Percentiles rank a stretch among this genome's conserved stretches.
Evolutionary conservation across 2,113 vertebrate species (phyloP).

Genomic region (Neolamprologus falcicula): DNA sequence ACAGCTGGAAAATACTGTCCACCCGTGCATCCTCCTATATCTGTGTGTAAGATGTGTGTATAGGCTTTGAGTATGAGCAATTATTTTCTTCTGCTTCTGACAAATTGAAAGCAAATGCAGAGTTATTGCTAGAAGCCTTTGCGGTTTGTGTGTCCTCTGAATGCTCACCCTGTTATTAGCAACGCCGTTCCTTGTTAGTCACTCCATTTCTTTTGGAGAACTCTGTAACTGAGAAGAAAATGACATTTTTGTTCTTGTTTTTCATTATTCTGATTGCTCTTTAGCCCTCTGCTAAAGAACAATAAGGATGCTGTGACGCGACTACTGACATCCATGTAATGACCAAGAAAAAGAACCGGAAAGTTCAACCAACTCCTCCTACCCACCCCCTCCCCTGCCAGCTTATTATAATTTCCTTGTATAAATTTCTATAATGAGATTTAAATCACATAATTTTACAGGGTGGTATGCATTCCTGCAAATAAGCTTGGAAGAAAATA

Average conservation of each 20-base stretch:
- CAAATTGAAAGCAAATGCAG: slow-evolving; percentile 30
- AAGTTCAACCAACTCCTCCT: neutral
- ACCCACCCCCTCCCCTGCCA: neutral
- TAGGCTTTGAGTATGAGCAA: neutral
- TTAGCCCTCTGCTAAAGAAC: neutral
- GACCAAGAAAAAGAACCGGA: neutral
- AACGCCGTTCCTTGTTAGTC: slow-evolving; percentile 15
- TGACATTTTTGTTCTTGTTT: neutral
- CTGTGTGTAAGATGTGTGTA: neutral
- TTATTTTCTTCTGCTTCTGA: slow-evolving; percentile 17
- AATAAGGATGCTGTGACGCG: neutral
- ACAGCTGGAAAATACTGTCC: neutral
- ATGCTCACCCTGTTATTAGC: slow-evolving; percentile 12
- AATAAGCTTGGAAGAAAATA: neutral
- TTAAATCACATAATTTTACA: neutral
- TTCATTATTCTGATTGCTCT: neutral
- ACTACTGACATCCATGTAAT: neutral
- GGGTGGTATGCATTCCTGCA: neutral
- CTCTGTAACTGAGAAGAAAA: neutral
- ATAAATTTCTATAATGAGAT: neutral
- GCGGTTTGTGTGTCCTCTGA: slow-evolving; percentile 1
- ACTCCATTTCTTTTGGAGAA: neutral
- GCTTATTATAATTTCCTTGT: neutral
- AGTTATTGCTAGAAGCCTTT: neutral
- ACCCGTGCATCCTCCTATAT: neutral